Evolutionary conservation across 1,140 invertebrate genomes (phyloP).

Genomic region (Metopolophium dirhodum): DNA sequence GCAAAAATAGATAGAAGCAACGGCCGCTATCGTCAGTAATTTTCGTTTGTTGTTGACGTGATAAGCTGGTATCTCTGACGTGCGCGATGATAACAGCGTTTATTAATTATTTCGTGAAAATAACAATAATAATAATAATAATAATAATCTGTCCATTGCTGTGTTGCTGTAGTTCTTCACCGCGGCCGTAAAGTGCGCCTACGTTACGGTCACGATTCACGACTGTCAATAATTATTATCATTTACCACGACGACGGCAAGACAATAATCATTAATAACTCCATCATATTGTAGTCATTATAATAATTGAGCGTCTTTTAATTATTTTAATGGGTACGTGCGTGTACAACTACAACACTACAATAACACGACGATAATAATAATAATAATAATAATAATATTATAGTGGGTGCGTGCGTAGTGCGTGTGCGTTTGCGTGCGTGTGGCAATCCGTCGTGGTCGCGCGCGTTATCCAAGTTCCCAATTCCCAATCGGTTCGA

Average conservation of each 20-base stretch:
- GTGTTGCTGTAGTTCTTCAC: background rate
- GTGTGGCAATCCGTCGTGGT: background rate
- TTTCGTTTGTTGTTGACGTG: background rate
- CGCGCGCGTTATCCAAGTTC: background rate
- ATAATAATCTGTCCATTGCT: background rate
- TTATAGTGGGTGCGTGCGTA: background rate
- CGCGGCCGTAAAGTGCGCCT: background rate
- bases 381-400: background rate
- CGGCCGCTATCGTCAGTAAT: background rate
- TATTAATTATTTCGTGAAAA: background rate
- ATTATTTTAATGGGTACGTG: background rate
- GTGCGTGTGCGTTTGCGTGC: background rate
- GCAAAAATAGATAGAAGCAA: background rate
- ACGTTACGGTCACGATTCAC: background rate
- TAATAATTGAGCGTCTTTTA: background rate
- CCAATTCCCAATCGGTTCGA: background rate
- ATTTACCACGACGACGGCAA: background rate
- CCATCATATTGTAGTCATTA: too few relatives aligned
- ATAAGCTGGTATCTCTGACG: background rate
- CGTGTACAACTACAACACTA: background rate
- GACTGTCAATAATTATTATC: background rate
- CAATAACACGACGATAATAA: background rate
- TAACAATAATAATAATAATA: constrained; percentile 6
- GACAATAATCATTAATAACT: background rate
- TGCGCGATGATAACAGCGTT: background rate